phyloP scores from a whole-genome alignment of 2,888 invertebrate species.

The Xylota segnis region DNA sequence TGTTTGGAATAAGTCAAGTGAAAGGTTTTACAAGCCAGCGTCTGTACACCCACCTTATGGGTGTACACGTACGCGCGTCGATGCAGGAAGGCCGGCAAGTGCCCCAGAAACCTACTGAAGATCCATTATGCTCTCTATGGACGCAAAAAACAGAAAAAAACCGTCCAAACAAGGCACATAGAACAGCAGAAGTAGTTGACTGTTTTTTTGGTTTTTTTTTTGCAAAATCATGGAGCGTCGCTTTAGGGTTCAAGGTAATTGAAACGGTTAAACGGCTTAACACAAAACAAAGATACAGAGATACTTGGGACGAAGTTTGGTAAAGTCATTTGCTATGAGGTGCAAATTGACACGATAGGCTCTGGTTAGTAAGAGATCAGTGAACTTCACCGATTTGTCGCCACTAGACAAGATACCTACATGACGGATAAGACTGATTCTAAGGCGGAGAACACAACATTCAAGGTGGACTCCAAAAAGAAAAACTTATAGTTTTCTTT shows the following conservation, averaged over 20 bases:
- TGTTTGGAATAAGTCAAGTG: constrained; percentile 41
- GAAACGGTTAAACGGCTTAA: not conserved
- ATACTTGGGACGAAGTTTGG: constrained; percentile 4
- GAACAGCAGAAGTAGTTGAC: constrained; percentile 11
- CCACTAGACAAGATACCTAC: too few relatives aligned
- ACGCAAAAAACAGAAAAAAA: not conserved
- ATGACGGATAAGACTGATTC: too few relatives aligned
- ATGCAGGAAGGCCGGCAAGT: constrained; percentile 54
- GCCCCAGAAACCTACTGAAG: constrained; percentile 52
- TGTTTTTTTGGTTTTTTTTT: not conserved
- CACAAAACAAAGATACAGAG: constrained; percentile 2
- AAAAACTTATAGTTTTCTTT: too few relatives aligned
- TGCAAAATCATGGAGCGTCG: constrained; percentile 3
- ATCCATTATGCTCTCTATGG: not conserved
- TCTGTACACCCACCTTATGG: constrained; percentile 36
- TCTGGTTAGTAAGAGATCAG: too few relatives aligned
- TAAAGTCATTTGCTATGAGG: constrained; percentile 14
- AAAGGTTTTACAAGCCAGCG: constrained; percentile 23
- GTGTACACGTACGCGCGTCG: constrained; percentile 22
- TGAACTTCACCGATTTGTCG: too few relatives aligned
- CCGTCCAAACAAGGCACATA: constrained; percentile 26
- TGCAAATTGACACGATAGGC: constrained; percentile 24
- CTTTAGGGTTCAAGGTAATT: constrained; percentile 12
- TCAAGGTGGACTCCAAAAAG: too few relatives aligned
- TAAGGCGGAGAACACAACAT: too few relatives aligned